Evolutionary conservation across 2,888 invertebrate species (phyloP), one percentile per base, ranked within the genome.

Genomic region (Seira musarum): DNA sequence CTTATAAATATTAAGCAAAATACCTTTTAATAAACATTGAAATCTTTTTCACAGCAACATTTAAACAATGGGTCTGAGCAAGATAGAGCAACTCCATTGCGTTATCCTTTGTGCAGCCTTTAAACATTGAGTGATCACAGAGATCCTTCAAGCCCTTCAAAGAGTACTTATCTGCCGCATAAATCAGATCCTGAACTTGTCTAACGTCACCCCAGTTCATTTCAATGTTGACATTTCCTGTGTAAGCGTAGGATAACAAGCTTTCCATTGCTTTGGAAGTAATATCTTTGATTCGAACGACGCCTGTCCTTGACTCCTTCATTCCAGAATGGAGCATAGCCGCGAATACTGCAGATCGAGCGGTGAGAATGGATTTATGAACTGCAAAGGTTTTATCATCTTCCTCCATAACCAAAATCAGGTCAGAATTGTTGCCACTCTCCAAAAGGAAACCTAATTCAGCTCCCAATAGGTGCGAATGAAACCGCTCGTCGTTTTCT

Each of bases 321-420:
- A 80, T 80, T 19, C 80, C 80, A 0, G 80, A 80, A 0, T 74
- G 75, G 40, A 80, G 19, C 74, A 80, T 71, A 19, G 70, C 80
- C 24, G 71, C 60, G 35, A 80, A 75, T 22, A 80, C 70, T 1
- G 75, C 70, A 35, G 75, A 75, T 19, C 80, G 57, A 0, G 80
- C 67, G 10, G 72, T 57, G 1, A 80, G 22, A 1, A 74, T 17
- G 1, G 68, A 65, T 66, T 70, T 74, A n/a, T 80, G 80, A 21
- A 53, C 80, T 21, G 65, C 17, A 49, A 80, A 80, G 3, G 80
- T 60, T n/a, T 61, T 57, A 17, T 79, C 72, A 3, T 73, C 70
- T 2, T 49, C 49, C 15, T 73, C 66, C 49, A 74, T 70, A 2
- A 80, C 22, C 10, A 75, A 15, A 6, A 75, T 74, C 24, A 73